Evolutionary conservation across 2,113 vertebrate species (phyloP).

Genomic region (Talpa occidentalis): DNA sequence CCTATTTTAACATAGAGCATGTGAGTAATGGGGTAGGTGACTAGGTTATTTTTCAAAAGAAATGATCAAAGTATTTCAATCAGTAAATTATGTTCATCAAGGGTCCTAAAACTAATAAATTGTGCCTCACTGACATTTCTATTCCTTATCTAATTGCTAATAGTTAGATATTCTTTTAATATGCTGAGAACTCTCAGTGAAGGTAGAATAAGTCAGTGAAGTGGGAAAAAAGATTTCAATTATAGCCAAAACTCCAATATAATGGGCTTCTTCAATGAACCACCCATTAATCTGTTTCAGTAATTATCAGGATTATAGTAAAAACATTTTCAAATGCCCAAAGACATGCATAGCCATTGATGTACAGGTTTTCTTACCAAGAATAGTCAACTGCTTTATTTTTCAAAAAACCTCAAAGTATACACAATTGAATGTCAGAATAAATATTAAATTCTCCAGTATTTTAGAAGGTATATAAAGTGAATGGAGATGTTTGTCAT

Average conservation of each 20-base stretch:
- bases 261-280: not conserved
- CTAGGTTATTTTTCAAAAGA: not conserved
- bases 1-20: not conserved
- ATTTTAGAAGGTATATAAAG: conserved; percentile 29
- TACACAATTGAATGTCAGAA: conserved; percentile 31
- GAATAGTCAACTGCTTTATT: not conserved
- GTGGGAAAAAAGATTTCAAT: not conserved
- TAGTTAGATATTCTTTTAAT: not conserved
- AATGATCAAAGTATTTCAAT: not conserved
- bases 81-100: not conserved
- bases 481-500: conserved; percentile 17
- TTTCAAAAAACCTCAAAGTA: conserved; percentile 36
- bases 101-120: not conserved
- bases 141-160: not conserved
- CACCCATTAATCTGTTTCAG: not conserved
- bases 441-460: conserved; percentile 31
- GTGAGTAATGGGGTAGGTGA: not conserved
- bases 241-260: not conserved
- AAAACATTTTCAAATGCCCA: conserved; percentile 6
- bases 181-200: not conserved
- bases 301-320: conserved; percentile 19
- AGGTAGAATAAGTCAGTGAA: not conserved
- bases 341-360: not conserved
- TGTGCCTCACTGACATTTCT: not conserved
- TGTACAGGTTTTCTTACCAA: conserved; percentile 17